These are phyloP conservation scores for Butorides virescens DNA, from an alignment of 2,113 vertebrate genomes.

Conservation along the genomic window DNA sequence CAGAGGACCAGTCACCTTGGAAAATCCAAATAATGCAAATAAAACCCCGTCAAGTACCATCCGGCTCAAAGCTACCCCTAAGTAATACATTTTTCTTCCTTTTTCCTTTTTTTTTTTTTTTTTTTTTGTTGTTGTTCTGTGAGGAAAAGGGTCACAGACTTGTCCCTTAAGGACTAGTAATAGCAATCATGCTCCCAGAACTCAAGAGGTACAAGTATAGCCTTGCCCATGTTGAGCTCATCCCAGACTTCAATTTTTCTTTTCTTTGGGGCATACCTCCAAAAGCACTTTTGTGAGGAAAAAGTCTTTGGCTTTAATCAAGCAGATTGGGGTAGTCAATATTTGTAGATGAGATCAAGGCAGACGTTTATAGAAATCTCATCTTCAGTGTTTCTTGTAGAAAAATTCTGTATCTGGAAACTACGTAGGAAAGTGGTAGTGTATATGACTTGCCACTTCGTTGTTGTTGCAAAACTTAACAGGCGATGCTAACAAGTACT, in stretches of 20 bases:
- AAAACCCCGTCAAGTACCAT: not conserved
- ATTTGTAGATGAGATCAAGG: not conserved
- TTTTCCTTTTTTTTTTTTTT: too few relatives aligned
- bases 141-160: not conserved
- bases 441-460: not conserved
- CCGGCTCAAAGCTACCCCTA: accelerated
- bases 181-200: not conserved
- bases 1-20: too few relatives aligned
- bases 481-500: not conserved
- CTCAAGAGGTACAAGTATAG: accelerated
- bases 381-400: not conserved
- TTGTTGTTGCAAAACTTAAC: not conserved
- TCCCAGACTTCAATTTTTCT: not conserved
- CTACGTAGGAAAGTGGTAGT: not conserved
- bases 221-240: not conserved
- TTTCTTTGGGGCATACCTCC: not conserved
- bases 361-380: not conserved
- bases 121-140: accelerated
- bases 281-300: not conserved
- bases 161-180: too few relatives aligned
- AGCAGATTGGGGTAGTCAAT: not conserved
- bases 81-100: not conserved
- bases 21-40: not conserved
- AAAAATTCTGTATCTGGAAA: not conserved
- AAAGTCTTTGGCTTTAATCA: not conserved